A percentile compares a stretch with the other conserved stretches of the same genome.
Conservation (phyloP, 2,113 vertebrate genomes). For the Murina feae region DNA sequence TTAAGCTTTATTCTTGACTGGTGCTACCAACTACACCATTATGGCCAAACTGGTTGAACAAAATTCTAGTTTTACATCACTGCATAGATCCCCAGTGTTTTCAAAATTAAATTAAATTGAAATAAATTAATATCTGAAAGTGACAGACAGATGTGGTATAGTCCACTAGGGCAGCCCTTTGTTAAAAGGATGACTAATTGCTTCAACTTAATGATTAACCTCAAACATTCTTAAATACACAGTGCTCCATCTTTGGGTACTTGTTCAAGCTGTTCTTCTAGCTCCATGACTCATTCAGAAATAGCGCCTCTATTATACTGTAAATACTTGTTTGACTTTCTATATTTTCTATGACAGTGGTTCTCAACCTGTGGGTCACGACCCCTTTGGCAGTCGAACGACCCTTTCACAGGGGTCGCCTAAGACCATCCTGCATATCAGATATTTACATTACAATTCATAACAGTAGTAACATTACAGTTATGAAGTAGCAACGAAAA, state of each 20-base stretch:
- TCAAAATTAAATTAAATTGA: constrained; percentile 42
- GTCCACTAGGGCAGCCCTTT: background rate
- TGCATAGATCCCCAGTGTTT: background rate
- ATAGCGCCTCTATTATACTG: background rate
- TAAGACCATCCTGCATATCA: too few species aligned
- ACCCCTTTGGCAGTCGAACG: too few species aligned
- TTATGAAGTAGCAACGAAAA: too few species aligned
- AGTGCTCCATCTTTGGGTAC: background rate
- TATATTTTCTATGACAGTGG: background rate
- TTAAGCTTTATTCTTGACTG: background rate
- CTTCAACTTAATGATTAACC: constrained; percentile 29
- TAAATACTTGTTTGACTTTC: background rate
- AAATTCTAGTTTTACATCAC: constrained; percentile 24
- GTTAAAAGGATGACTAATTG: constrained; percentile 31
- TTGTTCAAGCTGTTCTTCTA: constrained; percentile 15
- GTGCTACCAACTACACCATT: background rate
- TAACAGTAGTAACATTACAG: too few species aligned
- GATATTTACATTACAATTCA: too few species aligned
- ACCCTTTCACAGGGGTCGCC: too few species aligned
- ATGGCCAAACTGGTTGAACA: background rate
- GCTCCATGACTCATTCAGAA: background rate
- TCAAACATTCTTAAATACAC: constrained; percentile 12
- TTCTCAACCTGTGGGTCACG: too few species aligned
- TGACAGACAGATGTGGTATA: background rate
- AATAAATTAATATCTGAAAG: constrained; percentile 33